Conservation (phyloP, 2,797 vertebrate genomes). For the Cuculus canorus region DNA sequence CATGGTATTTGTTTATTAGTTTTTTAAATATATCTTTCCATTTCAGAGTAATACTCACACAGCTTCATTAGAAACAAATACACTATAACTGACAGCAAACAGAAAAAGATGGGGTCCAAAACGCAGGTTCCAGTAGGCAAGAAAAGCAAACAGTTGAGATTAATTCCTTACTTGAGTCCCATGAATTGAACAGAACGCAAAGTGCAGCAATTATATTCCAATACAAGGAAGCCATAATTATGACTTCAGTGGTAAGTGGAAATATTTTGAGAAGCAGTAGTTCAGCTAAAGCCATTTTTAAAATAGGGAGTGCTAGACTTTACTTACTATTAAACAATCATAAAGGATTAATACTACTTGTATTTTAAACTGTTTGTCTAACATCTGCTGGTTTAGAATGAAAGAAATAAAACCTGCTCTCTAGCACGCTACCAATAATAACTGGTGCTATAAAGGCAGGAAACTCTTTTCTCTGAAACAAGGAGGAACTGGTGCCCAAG, state of each 20-base stretch:
- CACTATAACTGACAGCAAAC: background rate
- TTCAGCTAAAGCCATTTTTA: slow-evolving; percentile 20
- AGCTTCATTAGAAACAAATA: background rate
- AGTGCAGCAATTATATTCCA: slow-evolving; percentile 61
- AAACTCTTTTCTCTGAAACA: background rate
- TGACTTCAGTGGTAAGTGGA: slow-evolving; percentile 41
- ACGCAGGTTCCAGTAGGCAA: background rate
- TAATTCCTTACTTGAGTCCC: slow-evolving; percentile 1
- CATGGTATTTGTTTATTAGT: background rate
- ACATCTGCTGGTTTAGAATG: background rate
- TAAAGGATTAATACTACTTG: background rate
- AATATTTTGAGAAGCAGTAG: slow-evolving; percentile 71
- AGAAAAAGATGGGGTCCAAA: background rate
- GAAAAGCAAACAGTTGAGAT: background rate
- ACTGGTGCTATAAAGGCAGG: background rate
- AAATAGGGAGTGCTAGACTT: background rate
- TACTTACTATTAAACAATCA: background rate
- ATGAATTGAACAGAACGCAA: slow-evolving; percentile 25
- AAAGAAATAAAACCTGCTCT: background rate
- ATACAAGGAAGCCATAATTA: slow-evolving; percentile 61
- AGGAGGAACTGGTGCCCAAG: background rate
- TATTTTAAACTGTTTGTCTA: background rate
- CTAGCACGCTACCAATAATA: background rate
- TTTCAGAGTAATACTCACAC: background rate
- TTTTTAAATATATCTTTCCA: background rate